Evolutionary conservation across 2,888 invertebrate genomes (phyloP).

Genomic region (Subacronicta megacephala): DNA sequence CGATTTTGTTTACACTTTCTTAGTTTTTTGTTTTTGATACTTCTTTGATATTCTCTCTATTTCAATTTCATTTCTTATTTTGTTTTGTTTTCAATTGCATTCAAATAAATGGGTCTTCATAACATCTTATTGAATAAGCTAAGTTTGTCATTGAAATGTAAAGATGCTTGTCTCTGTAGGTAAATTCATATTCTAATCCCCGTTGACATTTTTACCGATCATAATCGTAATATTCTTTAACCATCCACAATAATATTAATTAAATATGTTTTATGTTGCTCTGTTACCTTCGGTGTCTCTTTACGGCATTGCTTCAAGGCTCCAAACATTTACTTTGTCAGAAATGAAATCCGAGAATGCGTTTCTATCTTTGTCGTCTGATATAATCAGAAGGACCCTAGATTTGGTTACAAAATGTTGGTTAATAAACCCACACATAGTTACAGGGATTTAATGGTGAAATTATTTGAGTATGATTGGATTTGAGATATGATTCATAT

Average conservation of each 20-base stretch:
- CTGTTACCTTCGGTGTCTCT: slow-evolving; percentile 43
- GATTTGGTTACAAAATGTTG: slow-evolving; percentile 54
- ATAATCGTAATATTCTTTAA: slow-evolving; percentile 14
- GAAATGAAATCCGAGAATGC: slow-evolving; percentile 55
- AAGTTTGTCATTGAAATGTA: too few relatives aligned
- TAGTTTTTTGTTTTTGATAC: slow-evolving; percentile 7
- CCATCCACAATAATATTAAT: slow-evolving; percentile 29
- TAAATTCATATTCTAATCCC: neutral
- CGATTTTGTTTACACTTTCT: slow-evolving; percentile 39
- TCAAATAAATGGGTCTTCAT: too few relatives aligned
- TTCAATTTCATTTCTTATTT: too few relatives aligned
- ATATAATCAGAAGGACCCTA: slow-evolving; percentile 55
- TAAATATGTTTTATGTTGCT: slow-evolving; percentile 43
- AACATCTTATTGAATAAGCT: too few relatives aligned
- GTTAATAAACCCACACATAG: slow-evolving; percentile 50
- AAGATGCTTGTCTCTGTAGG: neutral
- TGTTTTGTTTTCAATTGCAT: too few relatives aligned
- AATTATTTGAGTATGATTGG: slow-evolving; percentile 28
- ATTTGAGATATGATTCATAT: slow-evolving; percentile 24
- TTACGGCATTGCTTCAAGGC: slow-evolving; percentile 48
- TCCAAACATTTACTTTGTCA: slow-evolving; percentile 50
- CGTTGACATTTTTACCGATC: slow-evolving; percentile 15
- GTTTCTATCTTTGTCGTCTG: slow-evolving; percentile 52
- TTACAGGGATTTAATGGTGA: slow-evolving; percentile 36
- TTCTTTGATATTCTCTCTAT: too few relatives aligned